Percentiles rank a stretch among this genome's conserved stretches.
Evolutionary conservation across 1,140 invertebrate species (phyloP).

Genomic region (Parapsyche elsis): DNA sequence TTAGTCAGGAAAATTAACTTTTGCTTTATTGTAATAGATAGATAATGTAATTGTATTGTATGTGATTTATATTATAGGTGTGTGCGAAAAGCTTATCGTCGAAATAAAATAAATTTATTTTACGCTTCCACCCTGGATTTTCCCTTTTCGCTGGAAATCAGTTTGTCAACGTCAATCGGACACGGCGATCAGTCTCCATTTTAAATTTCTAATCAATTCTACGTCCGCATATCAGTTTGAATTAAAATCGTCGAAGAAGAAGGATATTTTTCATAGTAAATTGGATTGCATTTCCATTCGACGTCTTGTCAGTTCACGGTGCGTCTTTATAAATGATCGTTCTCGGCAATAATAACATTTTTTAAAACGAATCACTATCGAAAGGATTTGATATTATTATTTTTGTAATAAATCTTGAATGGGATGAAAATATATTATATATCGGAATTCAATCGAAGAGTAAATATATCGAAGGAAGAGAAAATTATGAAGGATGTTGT

Average conservation of each 20-base stretch:
- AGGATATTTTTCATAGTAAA: slow-evolving; percentile 26
- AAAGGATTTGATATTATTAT: neutral
- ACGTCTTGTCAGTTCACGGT: slow-evolving; percentile 13
- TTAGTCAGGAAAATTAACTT: too few relatives aligned
- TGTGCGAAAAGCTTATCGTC: too few relatives aligned
- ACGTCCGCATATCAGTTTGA: slow-evolving; percentile 20
- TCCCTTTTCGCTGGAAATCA: neutral
- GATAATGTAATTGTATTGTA: neutral
- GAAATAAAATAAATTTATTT: too few relatives aligned
- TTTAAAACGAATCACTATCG: neutral
- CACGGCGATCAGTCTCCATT: neutral
- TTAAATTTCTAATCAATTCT: slow-evolving; percentile 12
- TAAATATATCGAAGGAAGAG: neutral
- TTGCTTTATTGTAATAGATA: neutral
- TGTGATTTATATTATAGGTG: too few relatives aligned
- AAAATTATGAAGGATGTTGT: neutral
- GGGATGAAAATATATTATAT: neutral
- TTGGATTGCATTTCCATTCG: slow-evolving; percentile 28
- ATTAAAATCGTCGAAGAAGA: slow-evolving; percentile 19
- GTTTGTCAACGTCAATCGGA: neutral
- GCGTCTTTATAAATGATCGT: slow-evolving; percentile 16
- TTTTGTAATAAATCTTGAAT: neutral
- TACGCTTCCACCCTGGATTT: too few relatives aligned
- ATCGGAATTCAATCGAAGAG: neutral
- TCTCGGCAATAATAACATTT: neutral